Conservation (phyloP, 2,797 vertebrate genomes). For the Sebastolobus altivelis region DNA sequence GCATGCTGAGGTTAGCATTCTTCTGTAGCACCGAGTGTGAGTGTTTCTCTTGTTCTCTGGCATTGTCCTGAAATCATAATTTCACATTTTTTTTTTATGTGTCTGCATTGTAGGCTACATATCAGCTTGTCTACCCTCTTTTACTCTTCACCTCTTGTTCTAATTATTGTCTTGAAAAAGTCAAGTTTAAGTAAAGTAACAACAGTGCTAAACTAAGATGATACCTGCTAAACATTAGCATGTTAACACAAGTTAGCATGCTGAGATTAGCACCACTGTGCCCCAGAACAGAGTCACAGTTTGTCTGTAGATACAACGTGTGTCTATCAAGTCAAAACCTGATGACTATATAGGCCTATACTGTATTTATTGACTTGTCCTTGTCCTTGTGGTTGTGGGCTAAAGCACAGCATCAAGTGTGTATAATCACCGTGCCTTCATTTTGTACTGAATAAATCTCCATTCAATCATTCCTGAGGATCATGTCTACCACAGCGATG, state of each 20-base stretch:
- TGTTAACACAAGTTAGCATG: neutral
- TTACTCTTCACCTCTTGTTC: neutral
- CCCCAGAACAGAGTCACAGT: neutral
- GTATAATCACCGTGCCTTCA: neutral
- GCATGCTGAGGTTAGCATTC: too few species aligned
- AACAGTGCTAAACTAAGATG: neutral
- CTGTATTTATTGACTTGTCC: neutral
- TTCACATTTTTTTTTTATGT: neutral
- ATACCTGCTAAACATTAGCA: neutral
- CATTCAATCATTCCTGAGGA: neutral
- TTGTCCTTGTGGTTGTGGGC: neutral
- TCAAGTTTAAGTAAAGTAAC: neutral
- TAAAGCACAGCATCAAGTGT: neutral
- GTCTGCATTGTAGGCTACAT: neutral
- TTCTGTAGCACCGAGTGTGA: too few species aligned
- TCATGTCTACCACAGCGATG: neutral
- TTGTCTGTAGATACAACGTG: neutral
- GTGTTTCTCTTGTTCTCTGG: neutral
- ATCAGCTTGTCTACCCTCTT: neutral
- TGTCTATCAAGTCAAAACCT: neutral
- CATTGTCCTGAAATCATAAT: neutral
- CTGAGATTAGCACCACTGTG: neutral
- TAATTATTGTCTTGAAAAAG: neutral
- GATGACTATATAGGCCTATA: neutral
- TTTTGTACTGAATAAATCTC: conserved; percentile 12